phyloP scores from a whole-genome alignment of 2,888 invertebrate genomes.

The Iselma pallidipennis region DNA sequence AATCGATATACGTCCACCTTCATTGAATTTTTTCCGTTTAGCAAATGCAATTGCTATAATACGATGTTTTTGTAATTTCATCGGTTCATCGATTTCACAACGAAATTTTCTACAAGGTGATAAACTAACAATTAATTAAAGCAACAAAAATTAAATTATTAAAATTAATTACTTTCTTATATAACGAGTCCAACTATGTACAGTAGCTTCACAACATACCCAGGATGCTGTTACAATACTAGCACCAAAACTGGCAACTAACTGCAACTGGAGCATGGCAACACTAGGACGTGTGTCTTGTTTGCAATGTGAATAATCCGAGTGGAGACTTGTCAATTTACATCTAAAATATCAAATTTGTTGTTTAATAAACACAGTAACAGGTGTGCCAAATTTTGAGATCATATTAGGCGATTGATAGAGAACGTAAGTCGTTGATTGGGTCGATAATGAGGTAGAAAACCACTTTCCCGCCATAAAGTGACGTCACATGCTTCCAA shows the following conservation, averaged over 20 bases:
- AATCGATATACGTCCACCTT: conserved; percentile 83
- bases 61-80: conserved; percentile 81
- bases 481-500: not conserved
- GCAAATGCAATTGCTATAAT: conserved; percentile 91
- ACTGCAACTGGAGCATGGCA: conserved; percentile 78
- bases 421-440: too few species aligned
- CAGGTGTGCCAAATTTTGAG: too few species aligned
- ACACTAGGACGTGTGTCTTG: conserved; percentile 77
- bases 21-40: conserved; percentile 81
- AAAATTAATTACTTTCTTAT: conserved; percentile 67
- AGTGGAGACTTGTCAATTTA: conserved; percentile 52
- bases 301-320: conserved; percentile 62
- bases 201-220: conserved; percentile 88
- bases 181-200: conserved; percentile 85
- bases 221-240: conserved; percentile 91
- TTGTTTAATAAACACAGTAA: too few species aligned
- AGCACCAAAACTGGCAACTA: conserved; percentile 80
- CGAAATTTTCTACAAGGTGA: conserved; percentile 68
- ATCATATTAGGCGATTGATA: too few species aligned
- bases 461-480: not conserved
- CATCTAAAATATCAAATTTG: too few species aligned
- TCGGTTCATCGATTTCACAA: conserved; percentile 68
- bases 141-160: not conserved
- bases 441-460: too few species aligned
- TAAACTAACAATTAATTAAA: conserved; percentile 8